Conservation (phyloP, 2,888 invertebrate species). For the Gortyna flavago region DNA sequence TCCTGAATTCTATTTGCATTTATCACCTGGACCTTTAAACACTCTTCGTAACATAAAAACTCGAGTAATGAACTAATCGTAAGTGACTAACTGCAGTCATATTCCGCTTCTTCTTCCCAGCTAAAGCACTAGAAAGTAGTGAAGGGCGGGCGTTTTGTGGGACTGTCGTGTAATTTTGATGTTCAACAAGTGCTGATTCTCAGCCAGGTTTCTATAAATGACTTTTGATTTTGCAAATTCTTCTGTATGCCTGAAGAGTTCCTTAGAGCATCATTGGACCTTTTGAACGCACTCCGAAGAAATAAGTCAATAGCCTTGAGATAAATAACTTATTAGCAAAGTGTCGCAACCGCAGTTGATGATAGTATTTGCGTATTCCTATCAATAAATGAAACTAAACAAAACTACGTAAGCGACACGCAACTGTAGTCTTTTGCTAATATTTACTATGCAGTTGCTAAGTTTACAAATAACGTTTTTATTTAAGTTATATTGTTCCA, state of each 20-base stretch:
- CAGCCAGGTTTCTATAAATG: not conserved
- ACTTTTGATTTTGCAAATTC: not conserved
- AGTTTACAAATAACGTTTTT: slow-evolving; percentile 14
- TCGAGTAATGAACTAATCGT: not conserved
- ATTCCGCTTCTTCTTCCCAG: not conserved
- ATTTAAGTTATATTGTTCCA: not conserved
- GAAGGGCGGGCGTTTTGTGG: not conserved
- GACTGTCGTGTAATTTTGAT: not conserved
- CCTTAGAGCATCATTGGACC: not conserved
- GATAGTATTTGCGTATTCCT: not conserved
- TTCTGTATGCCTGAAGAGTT: not conserved
- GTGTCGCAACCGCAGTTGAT: not conserved
- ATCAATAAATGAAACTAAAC: not conserved
- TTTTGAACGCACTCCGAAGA: not conserved
- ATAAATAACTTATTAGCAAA: not conserved
- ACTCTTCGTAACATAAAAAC: not conserved
- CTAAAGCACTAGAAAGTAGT: not conserved
- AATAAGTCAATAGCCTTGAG: not conserved
- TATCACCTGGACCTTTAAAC: not conserved
- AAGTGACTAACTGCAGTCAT: not conserved
- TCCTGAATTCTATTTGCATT: not conserved
- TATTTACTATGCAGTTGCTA: slow-evolving; percentile 3
- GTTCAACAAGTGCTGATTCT: not conserved
- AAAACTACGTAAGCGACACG: not conserved
- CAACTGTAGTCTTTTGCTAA: not conserved